Evolutionary conservation across 2,113 vertebrate genomes (phyloP).

Genomic region (Syngnathoides biaculeatus): DNA sequence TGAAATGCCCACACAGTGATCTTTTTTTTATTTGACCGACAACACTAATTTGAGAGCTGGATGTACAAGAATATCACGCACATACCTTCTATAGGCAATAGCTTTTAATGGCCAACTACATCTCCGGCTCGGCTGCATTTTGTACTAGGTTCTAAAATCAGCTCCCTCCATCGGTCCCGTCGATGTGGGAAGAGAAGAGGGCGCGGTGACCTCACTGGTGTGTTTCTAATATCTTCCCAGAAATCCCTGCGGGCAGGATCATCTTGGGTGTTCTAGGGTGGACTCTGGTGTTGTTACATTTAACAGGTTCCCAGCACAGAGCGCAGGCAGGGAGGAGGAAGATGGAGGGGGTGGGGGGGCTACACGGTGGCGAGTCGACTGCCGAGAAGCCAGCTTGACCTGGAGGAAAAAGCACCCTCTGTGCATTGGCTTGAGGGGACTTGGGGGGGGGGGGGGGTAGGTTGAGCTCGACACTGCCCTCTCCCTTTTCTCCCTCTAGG

Average conservation of each 20-base stretch:
- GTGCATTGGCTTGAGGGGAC: conserved; percentile 68
- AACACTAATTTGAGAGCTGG: neutral
- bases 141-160: conserved; percentile 31
- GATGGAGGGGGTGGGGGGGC: conserved; percentile 61
- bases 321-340: conserved; percentile 42
- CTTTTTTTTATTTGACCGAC: neutral
- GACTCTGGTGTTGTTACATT: conserved; percentile 82
- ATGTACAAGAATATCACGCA: conserved; percentile 20
- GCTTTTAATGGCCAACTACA: conserved; percentile 9
- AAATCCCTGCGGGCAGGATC: conserved; percentile 76
- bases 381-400: conserved; percentile 70
- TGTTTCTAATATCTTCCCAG: conserved; percentile 74
- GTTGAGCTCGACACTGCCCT: conserved; percentile 70
- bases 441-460: conserved; percentile 25
- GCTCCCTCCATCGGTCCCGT: conserved; percentile 24
- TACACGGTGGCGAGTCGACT: conserved; percentile 35
- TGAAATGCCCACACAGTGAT: neutral
- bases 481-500: conserved; percentile 52
- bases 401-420: conserved; percentile 75
- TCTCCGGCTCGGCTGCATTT: conserved; percentile 13
- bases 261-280: conserved; percentile 93
- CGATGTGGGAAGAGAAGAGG: conserved; percentile 50
- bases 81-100: conserved; percentile 4
- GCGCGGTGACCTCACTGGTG: conserved; percentile 58
- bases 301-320: conserved; percentile 79